phyloP scores from a whole-genome alignment of 2,113 vertebrate genomes.

The Phyllopteryx taeniolatus region DNA sequence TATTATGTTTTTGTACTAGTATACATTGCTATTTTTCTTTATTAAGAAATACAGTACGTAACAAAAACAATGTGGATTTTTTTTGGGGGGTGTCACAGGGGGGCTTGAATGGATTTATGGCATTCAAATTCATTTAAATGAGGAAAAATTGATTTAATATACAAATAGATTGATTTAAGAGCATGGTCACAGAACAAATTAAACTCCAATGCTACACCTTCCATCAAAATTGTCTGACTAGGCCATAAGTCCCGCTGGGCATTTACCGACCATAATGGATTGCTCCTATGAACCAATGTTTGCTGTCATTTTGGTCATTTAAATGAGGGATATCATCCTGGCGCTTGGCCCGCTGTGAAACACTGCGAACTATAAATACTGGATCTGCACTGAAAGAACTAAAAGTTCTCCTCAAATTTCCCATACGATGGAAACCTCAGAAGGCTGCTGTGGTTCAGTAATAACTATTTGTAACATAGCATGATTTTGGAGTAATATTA shows the following conservation, averaged over 20 bases:
- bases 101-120: background rate
- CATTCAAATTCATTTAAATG: background rate
- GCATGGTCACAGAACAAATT: background rate
- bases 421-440: conserved; percentile 38
- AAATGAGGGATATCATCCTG: conserved; percentile 27
- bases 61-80: too few species aligned
- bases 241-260: background rate
- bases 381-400: conserved; percentile 2
- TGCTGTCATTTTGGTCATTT: conserved; percentile 28
- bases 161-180: background rate
- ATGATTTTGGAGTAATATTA: conserved; percentile 40
- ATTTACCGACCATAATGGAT: background rate
- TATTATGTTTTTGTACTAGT: too few species aligned
- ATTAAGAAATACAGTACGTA: too few species aligned
- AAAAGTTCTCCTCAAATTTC: conserved; percentile 28
- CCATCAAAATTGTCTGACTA: background rate
- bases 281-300: background rate
- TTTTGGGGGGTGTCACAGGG: too few species aligned
- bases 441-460: conserved; percentile 42
- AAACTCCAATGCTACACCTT: background rate
- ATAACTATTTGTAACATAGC: conserved; percentile 44
- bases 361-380: background rate
- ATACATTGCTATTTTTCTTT: too few species aligned
- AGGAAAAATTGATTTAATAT: background rate
- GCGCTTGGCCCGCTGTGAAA: conserved; percentile 17